Conservation (phyloP, 2,797 vertebrate species). For the Sebastes nivosus region DNA sequence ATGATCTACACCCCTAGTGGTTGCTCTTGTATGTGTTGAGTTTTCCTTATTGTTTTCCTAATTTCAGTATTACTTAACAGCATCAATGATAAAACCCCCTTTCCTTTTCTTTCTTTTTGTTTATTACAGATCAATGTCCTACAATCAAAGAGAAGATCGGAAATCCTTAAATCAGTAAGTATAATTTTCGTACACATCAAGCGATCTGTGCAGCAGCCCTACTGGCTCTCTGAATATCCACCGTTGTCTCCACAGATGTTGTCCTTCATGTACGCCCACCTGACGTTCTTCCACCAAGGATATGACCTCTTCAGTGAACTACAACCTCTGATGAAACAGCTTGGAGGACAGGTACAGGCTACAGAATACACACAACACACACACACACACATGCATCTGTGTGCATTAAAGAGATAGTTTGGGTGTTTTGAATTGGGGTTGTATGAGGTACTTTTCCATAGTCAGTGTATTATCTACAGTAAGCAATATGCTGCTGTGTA, state of each 20-base stretch:
- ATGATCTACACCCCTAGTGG: too few relatives aligned
- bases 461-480: too few relatives aligned
- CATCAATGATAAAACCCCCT: background rate
- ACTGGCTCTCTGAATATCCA: background rate
- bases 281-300: slow-evolving; percentile 99
- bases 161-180: slow-evolving; percentile 97
- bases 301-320: slow-evolving; percentile 98
- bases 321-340: slow-evolving; percentile 95
- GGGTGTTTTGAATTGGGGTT: too few relatives aligned
- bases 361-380: background rate
- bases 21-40: too few relatives aligned
- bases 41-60: background rate
- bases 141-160: slow-evolving; percentile 96
- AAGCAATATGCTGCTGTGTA: too few relatives aligned
- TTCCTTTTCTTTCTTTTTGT: background rate
- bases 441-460: too few relatives aligned
- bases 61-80: background rate
- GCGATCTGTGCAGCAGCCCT: background rate
- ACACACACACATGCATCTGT: background rate
- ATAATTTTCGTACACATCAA: background rate
- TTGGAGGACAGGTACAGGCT: slow-evolving; percentile 90
- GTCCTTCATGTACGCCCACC: slow-evolving; percentile 97
- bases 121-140: slow-evolving; percentile 93
- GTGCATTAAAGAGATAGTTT: background rate
- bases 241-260: slow-evolving; percentile 86